These are phyloP conservation scores for Acanthiza pusilla DNA, from an alignment of 2,797 vertebrate genomes.

Conservation along the genomic window DNA sequence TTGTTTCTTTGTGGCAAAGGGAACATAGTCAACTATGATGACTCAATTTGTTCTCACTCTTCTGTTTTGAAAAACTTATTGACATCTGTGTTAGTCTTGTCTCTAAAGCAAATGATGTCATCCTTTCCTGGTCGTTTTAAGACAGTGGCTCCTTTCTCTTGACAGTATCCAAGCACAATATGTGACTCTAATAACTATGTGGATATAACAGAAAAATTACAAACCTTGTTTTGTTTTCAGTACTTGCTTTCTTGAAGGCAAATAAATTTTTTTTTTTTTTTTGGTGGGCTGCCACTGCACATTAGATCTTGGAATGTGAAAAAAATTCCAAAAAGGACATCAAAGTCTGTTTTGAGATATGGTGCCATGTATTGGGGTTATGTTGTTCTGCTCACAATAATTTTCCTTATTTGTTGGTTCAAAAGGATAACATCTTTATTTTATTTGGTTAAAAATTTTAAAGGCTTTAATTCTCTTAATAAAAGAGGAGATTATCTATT, in stretches of 20 bases:
- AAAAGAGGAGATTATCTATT: not conserved
- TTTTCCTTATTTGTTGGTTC: not conserved
- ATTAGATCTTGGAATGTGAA: not conserved
- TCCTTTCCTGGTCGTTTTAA: not conserved
- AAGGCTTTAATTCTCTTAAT: not conserved
- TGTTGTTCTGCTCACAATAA: not conserved
- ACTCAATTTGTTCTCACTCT: not conserved
- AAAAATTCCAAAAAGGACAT: not conserved
- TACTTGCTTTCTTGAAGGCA: not conserved
- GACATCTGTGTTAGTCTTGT: not conserved
- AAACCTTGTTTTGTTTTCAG: not conserved
- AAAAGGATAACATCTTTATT: not conserved
- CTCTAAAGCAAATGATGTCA: not conserved
- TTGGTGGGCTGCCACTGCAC: not conserved
- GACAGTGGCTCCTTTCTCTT: not conserved
- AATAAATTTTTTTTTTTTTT: not conserved
- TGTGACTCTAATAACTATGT: not conserved
- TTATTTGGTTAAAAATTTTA: not conserved
- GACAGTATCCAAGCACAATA: not conserved
- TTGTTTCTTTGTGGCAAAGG: not conserved
- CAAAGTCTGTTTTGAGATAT: not conserved
- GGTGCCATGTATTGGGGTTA: fast-evolving
- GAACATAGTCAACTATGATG: not conserved
- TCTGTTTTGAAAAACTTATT: not conserved
- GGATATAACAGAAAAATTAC: not conserved